Percentiles rank a stretch among this genome's conserved stretches.
These are phyloP conservation scores for Paralichthys olivaceus DNA, from an alignment of 2,113 vertebrate species.

Conservation along the genomic window DNA sequence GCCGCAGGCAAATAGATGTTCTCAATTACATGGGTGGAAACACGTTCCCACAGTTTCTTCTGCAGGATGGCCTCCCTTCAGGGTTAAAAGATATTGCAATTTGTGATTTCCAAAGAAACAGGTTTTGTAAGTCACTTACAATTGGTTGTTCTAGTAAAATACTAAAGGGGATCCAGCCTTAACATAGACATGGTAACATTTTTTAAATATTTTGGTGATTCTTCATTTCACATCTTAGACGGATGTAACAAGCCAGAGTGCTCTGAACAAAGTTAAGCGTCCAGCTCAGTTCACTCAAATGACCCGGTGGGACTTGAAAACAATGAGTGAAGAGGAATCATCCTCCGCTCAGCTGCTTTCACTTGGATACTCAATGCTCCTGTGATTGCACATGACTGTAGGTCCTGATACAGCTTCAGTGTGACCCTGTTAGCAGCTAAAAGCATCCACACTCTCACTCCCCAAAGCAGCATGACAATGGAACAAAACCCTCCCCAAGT, in stretches of 20 bases:
- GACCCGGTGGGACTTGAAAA: constrained; percentile 11
- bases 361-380: constrained; percentile 4
- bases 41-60: constrained; percentile 95
- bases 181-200: neutral
- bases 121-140: neutral
- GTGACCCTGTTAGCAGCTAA: constrained; percentile 51
- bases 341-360: constrained; percentile 12
- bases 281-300: constrained; percentile 12
- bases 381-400: constrained; percentile 42
- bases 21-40: constrained; percentile 98
- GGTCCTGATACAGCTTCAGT: constrained; percentile 38
- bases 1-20: constrained; percentile 99
- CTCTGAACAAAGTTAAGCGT: constrained; percentile 12
- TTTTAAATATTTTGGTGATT: neutral
- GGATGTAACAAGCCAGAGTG: constrained; percentile 4
- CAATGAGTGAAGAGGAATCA: constrained; percentile 31
- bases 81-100: neutral
- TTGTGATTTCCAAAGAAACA: neutral
- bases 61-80: constrained; percentile 96
- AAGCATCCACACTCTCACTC: constrained; percentile 40
- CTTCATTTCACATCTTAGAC: constrained; percentile 1
- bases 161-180: neutral
- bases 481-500: constrained; percentile 57
- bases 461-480: constrained; percentile 45
- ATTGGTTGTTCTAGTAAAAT: neutral